A percentile compares a stretch with the other conserved stretches of the same genome.
These are phyloP conservation scores for Tyrannus savana DNA, from an alignment of 2,113 vertebrate species.

Conservation along the genomic window DNA sequence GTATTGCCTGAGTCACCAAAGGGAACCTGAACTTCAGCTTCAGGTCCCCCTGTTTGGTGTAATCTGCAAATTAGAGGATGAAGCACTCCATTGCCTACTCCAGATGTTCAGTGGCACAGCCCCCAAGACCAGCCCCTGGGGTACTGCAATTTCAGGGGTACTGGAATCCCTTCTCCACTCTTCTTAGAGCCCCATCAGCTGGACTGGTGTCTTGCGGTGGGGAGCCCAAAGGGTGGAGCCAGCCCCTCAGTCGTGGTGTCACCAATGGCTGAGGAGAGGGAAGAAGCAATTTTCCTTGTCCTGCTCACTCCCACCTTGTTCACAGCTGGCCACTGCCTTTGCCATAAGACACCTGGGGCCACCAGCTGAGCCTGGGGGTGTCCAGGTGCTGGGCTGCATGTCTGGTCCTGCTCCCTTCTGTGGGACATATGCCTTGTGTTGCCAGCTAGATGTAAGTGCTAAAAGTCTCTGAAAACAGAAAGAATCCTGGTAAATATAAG, in stretches of 20 bases:
- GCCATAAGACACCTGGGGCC: not conserved
- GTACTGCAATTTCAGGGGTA: not conserved
- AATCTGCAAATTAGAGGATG: not conserved
- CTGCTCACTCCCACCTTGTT: not conserved
- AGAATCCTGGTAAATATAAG: not conserved
- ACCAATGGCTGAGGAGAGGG: not conserved
- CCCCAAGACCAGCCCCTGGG: accelerated
- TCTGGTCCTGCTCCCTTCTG: not conserved
- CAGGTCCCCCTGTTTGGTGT: not conserved
- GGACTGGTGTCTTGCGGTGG: not conserved
- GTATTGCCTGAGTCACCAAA: not conserved
- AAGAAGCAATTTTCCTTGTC: not conserved
- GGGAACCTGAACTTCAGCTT: not conserved
- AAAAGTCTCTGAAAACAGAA: not conserved
- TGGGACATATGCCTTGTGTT: not conserved
- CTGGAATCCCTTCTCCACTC: not conserved
- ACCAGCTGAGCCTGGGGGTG: not conserved
- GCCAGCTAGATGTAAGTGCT: not conserved
- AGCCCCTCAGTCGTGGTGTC: not conserved
- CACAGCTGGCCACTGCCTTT: not conserved
- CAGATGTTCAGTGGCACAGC: not conserved
- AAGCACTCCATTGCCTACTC: not conserved
- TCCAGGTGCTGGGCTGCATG: not conserved
- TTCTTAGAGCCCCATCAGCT: not conserved
- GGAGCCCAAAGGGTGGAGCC: not conserved